phyloP scores from a whole-genome alignment of 2,888 invertebrate genomes.

The Eupeodes luniger region DNA sequence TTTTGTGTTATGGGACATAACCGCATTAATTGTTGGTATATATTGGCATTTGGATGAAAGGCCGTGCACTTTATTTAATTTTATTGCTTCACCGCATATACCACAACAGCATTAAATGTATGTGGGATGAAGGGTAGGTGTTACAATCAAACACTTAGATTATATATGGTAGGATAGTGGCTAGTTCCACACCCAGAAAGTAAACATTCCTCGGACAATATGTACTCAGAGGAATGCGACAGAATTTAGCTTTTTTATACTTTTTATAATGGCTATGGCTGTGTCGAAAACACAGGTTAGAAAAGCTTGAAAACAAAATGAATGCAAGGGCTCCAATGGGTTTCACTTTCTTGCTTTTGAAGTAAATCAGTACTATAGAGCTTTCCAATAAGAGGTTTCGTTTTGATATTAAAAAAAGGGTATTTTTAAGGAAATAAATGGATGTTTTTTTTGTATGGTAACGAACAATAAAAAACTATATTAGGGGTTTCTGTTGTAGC shows the following conservation, averaged over 20 bases:
- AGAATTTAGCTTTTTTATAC: constrained; percentile 27
- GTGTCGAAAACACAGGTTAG: too few relatives aligned
- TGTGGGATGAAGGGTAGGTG: background rate
- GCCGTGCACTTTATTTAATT: constrained; percentile 30
- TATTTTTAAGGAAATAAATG: too few relatives aligned
- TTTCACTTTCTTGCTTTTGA: background rate
- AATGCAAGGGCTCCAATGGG: background rate
- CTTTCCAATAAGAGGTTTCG: too few relatives aligned
- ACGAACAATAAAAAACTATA: too few relatives aligned
- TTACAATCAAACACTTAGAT: background rate
- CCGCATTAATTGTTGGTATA: constrained; percentile 6
- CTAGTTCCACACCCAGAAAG: constrained; percentile 47
- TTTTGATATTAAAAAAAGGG: too few relatives aligned
- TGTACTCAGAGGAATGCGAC: constrained; percentile 41
- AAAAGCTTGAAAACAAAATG: background rate
- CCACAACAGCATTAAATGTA: background rate
- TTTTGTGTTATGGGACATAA: constrained; percentile 15
- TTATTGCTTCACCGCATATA: constrained; percentile 21
- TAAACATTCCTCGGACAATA: constrained; percentile 37
- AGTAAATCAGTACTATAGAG: too few relatives aligned
- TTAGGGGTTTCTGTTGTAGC: too few relatives aligned
- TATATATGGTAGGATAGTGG: background rate
- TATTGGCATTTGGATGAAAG: constrained; percentile 21
- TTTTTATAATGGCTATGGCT: background rate
- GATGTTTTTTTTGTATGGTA: too few relatives aligned